Base-by-base conservation (phyloP, 2,113 vertebrate species). In the Girardinichthys multiradiatus region DNA sequence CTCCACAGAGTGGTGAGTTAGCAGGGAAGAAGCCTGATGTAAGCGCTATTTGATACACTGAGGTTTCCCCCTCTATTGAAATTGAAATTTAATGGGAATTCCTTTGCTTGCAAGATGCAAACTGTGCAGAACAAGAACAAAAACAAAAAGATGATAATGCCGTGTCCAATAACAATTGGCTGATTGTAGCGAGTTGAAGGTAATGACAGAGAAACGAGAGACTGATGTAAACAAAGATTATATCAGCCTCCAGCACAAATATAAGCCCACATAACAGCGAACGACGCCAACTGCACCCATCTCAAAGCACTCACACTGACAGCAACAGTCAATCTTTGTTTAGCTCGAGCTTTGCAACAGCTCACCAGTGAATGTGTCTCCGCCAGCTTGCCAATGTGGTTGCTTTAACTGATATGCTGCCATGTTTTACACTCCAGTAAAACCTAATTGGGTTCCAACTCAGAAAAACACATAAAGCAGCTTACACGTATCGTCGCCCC, bases 21-120 rank as follows among this genome's bases (percentile, higher is more conserved):
- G 90, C 89, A 90, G 74, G 70, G 68, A 85, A 82, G 74, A 75
- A 70, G 78, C 83, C 88, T 89, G 87, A 83, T 82, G 90, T 90
- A 92, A 91, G 91, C 86, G 82, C 84, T 90, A 92, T 92, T 94
- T 89, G 89, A 93, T 92, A 90, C 87, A 76, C 48, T 89, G 90
- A 90, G 90, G 87, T 91, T 92, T 89, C 69, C 88, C 81, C 85
- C 82, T 54, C 48, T 57, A 79, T 75, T 81, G 73, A 79, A 84
- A 79, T 75, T 81, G 73, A 79, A 84, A 85, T 83, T 72, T 83
- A 85, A 86, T 80, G 83, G 91, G 84, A 89, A 83, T 87, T 89
- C 84, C 85, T 90, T 79, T 5, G 57, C 81, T 70, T 71, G 89
- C 76, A 71, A 83, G 74, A 82, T 68, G 74, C 21, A 19, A 75